A percentile compares a stretch with the other conserved stretches of the same genome.
Conservation (phyloP, 2,888 invertebrate species). For the Drosophila hamatofila region DNA sequence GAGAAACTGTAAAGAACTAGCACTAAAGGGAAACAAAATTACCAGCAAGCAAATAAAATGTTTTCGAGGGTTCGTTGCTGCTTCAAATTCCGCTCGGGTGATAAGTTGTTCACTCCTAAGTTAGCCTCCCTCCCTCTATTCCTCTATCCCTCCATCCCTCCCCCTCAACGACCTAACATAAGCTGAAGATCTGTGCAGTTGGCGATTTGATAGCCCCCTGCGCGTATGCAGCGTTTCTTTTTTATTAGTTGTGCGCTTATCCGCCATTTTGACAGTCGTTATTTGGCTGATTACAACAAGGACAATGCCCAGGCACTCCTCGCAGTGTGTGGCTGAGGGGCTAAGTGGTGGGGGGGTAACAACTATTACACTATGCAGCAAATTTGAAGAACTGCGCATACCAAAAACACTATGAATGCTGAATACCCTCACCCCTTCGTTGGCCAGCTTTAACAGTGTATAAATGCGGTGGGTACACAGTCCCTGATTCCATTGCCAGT, state of each 20-base stretch:
- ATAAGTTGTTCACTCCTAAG: conserved; percentile 44
- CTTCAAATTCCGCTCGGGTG: conserved; percentile 57
- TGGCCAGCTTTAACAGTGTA: neutral
- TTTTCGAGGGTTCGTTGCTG: conserved; percentile 72
- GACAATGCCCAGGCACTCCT: conserved; percentile 52
- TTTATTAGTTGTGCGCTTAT: conserved; percentile 78
- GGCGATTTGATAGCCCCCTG: conserved; percentile 51
- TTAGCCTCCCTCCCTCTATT: neutral
- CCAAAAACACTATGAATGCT: neutral
- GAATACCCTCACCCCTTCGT: neutral
- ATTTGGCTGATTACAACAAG: conserved; percentile 76
- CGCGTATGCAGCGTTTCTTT: conserved; percentile 67
- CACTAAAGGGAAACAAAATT: conserved; percentile 71
- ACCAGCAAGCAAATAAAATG: conserved; percentile 78
- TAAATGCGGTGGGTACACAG: neutral
- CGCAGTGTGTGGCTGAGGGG: neutral
- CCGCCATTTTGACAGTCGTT: conserved; percentile 75
- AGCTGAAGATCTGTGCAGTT: conserved; percentile 62
- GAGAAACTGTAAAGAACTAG: conserved; percentile 51
- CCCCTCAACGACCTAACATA: neutral
- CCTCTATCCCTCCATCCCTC: neutral
- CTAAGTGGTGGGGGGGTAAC: no score
- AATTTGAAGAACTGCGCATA: neutral
- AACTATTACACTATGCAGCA: conserved; percentile 29
- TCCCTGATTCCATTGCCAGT: neutral